Base-by-base conservation (phyloP, 2,113 vertebrate genomes). In the Empidonax traillii region DNA sequence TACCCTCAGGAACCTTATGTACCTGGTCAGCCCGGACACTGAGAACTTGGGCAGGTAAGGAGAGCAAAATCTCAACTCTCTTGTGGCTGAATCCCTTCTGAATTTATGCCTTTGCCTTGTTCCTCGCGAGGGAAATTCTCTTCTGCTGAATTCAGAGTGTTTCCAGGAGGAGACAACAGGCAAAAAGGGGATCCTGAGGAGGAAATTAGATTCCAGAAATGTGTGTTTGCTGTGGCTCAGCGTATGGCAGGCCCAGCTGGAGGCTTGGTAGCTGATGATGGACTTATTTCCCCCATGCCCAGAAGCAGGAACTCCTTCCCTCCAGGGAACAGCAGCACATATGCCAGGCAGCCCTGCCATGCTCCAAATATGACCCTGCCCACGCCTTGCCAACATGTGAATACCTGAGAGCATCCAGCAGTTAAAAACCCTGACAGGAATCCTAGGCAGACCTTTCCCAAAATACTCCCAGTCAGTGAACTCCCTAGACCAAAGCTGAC, bases 1-100 rank as follows among this genome's bases (percentile, higher is more conserved):
- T 74, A 99, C 99, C 37, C 98, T 99, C 97, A 99, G 99, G 98
- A 99, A 99, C 97, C 98, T 99, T 73, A 99, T 99, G 99, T 99
- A 99, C 92, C 97, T 99, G 98, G 98, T 99, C 92, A 98, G 99
- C 91, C 98, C 99, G 2, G 98, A 98, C 95, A 99, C 99, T 9
- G 97, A 98, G 93, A 98, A 98, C 97, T 98, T 99, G 94, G 99
- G 99, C 97, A 99, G 99, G 99, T 99, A 97, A 98, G 99, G 74
- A 53, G 28, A 82, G 24, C n/a, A 13, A 23, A 20, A 23, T 35
- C 52, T 49, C 16, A 6, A 5, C 39, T 58, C 44, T 3, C 17
- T 73, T 15, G 24, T 80, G 77, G 17, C 35, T 47, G 59, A 80
- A 59, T 55, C 68, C 35, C 51, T 22, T 86, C 43, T 33, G 41